Evolutionary conservation across 2,888 invertebrate species (phyloP).

Genomic region (Drosophila merina): DNA sequence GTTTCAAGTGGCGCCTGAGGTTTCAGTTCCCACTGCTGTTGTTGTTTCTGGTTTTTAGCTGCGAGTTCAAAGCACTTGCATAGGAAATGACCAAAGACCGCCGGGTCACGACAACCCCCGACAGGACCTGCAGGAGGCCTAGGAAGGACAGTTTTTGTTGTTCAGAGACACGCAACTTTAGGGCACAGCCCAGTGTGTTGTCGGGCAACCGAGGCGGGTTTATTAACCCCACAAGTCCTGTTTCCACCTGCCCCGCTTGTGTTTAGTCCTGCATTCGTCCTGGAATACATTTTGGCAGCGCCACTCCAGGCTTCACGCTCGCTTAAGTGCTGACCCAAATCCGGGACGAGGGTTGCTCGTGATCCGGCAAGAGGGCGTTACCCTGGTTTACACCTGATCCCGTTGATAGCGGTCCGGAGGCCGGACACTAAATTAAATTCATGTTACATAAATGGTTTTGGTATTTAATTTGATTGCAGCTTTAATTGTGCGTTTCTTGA

Average conservation of each 20-base stretch:
- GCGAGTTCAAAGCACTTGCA: slow-evolving; percentile 66
- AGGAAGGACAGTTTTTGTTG: slow-evolving; percentile 47
- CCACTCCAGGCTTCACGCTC: slow-evolving; percentile 49
- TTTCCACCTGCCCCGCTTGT: slow-evolving; percentile 60
- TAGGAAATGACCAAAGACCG: slow-evolving; percentile 63
- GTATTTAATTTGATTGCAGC: slow-evolving; percentile 85
- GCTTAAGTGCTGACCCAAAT: slow-evolving; percentile 74
- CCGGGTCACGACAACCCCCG: not conserved
- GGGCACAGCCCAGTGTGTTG: slow-evolving; percentile 59
- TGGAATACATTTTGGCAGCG: slow-evolving; percentile 39
- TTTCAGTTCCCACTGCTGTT: slow-evolving; percentile 30
- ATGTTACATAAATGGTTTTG: slow-evolving; percentile 45
- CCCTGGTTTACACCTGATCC: slow-evolving; percentile 68
- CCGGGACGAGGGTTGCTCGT: slow-evolving; percentile 45
- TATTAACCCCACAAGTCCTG: slow-evolving; percentile 69
- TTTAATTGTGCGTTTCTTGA: slow-evolving; percentile 94
- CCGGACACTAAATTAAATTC: slow-evolving; percentile 50
- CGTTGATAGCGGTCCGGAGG: slow-evolving; percentile 6
- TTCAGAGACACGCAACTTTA: slow-evolving; percentile 73
- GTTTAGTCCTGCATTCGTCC: slow-evolving; percentile 21
- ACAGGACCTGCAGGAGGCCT: slow-evolving; percentile 14
- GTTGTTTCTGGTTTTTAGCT: slow-evolving; percentile 7
- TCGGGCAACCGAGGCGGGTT: slow-evolving; percentile 49
- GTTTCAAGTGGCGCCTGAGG: slow-evolving; percentile 38
- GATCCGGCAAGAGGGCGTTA: slow-evolving; percentile 46